Percentiles rank a stretch among this genome's conserved stretches.
Conservation (phyloP, 2,888 invertebrate genomes). For the Sylvicola cinctus region DNA sequence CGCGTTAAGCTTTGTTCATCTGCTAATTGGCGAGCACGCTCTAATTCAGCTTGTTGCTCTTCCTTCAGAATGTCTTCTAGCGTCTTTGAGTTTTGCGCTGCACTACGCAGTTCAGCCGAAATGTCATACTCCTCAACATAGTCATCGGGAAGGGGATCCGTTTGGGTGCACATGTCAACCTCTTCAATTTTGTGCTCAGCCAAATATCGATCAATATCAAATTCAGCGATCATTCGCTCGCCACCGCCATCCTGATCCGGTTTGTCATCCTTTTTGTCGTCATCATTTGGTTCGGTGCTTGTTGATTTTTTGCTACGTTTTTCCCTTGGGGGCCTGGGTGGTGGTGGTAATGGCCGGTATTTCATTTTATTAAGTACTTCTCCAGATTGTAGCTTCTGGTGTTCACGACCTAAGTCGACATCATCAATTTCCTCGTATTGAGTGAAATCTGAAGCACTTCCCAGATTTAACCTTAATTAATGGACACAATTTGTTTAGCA, state of each 20-base stretch:
- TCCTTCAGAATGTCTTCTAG: constrained; percentile 21
- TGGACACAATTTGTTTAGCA: too few species aligned
- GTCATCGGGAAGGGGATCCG: constrained; percentile 65
- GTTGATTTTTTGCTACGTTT: constrained; percentile 25
- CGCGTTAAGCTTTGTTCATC: constrained; percentile 32
- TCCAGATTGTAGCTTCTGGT: constrained; percentile 52
- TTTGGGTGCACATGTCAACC: constrained; percentile 63
- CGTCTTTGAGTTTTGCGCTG: constrained; percentile 19
- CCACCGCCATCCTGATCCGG: constrained; percentile 14
- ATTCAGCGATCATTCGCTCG: constrained; percentile 9
- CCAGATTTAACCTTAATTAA: not conserved
- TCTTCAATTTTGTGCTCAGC: constrained; percentile 32
- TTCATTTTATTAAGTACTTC: constrained; percentile 66
- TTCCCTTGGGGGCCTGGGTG: constrained; percentile 61
- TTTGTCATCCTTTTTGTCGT: constrained; percentile 10
- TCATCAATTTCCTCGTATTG: constrained; percentile 29
- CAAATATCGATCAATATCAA: constrained; percentile 15
- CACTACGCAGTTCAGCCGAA: constrained; percentile 20
- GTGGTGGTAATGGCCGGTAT: constrained; percentile 65
- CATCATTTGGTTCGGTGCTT: constrained; percentile 12
- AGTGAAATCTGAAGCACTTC: constrained; percentile 14
- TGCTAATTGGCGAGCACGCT: constrained; percentile 15
- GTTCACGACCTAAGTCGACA: constrained; percentile 23
- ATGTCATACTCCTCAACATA: constrained; percentile 47
- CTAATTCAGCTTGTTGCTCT: constrained; percentile 15